Base-by-base conservation (phyloP, 2,797 vertebrate genomes). In the Acrossocheilus wenchowensis region DNA sequence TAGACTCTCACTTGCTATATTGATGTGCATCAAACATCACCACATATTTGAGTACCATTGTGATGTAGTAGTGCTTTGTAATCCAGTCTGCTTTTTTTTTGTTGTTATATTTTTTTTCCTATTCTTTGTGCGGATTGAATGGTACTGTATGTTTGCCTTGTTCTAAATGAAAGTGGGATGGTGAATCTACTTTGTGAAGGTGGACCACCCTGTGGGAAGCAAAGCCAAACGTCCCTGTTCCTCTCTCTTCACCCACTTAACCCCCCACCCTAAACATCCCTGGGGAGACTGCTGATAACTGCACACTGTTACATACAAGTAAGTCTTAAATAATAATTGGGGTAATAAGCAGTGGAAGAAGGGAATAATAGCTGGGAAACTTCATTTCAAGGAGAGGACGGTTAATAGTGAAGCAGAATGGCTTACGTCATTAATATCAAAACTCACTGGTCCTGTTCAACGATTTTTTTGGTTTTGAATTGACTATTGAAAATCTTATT, bases 151-250 rank as follows among this genome's bases (percentile, higher is more conserved):
- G 90, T 93, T 94, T 93, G 90, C 84, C 83, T 88, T 78, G 87
- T 88, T 86, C 88, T 85, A 83, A 90, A 88, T 88, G 89, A 92
- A 94, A 92, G 90, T 88, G 85, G 89, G 91, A 88, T 78, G 89
- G 89, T 89, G 91, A 91, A 92, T 88, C 79, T 86, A 45, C 60
- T 83, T 85, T 89, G 87, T 84, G 75, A 89, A 91, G 90, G 87
- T 87, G 73, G 93, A 94, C 94, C 94, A 94, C 92, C 93, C 91
- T 91, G 90, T 71, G 71, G 85, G 90, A 87, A 92, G 87, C 17
- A 84, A 86, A 90, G 87, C 69, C 39, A 74, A 85, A 84, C 45
- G 62, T 71, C 85, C 81, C 52, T 73, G 82, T 81, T 75, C 81
- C 75, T 87, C 72, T 78, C 78, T 84, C 62, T 78, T 78, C 43